Base-by-base conservation (phyloP, 2,888 invertebrate genomes). In the Phoenoteleia sp. region DNA sequence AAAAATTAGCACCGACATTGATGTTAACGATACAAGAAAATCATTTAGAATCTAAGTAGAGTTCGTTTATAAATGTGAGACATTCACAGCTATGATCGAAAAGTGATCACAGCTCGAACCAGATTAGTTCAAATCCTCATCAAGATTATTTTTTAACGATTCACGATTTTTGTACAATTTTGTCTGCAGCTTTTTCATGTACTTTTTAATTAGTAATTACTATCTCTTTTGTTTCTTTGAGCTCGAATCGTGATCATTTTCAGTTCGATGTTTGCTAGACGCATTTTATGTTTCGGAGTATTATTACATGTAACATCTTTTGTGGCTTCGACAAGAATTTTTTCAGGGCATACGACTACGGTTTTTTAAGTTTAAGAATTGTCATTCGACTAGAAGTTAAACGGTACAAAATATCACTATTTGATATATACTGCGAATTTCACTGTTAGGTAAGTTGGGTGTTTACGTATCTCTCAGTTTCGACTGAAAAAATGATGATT, bases 331-430 rank as follows among this genome's bases (percentile, higher is more conserved):
- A 72, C 36, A n/a, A 49, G 23, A 60, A n/a, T n/a, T 39, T 15
- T 39, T 39, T 3, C 6, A 29, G 47, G 25, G 49, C 60, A 11
- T 62, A 74, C n/a, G 25, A 52, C 39, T 60, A 52, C 11, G 21
- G 25, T 33, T 33, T 11, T 39, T 39, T 39, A 17, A 62, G 62
- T 54, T 75, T 29, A 54, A 64, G 17, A 54, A 29, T 52, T 76
- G 45, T 76, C 42, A 29, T 66, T 66, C 66, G 76, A 76, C 76
- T 76, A 76, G 66, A 76, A 58, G 17, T 13, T 39, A 60, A 77
- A 77, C 42, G 39, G 49, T 76, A 82, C 36, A 82, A 82, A 82
- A 77, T 79, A 69, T 83, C 72, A 54, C 54, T 79, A 58, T 74
- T 39, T 49, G 29, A 49, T 82, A 56, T 62, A 45, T 11, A 60